Conservation (phyloP, 2,797 vertebrate genomes). For the Lepilemur septentrionalis region DNA sequence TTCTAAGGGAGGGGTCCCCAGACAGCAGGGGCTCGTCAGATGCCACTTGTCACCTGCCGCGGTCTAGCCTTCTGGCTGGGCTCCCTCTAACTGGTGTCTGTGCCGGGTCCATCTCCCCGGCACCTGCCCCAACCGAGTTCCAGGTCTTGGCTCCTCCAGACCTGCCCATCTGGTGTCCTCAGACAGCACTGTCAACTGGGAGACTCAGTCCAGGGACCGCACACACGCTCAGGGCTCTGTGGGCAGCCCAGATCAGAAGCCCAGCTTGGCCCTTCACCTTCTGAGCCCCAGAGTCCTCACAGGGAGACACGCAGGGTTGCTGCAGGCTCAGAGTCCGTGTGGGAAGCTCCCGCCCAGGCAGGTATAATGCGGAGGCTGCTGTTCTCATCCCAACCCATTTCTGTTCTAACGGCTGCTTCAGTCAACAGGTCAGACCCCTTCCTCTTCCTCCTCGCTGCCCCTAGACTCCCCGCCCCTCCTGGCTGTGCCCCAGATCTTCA, state of each 20-base stretch:
- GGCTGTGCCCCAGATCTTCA: not conserved
- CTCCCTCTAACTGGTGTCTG: not conserved
- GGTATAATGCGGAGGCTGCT: not conserved
- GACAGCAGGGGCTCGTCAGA: not conserved
- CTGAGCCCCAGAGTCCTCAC: not conserved
- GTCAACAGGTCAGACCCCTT: not conserved
- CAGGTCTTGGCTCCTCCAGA: not conserved
- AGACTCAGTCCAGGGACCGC: not conserved
- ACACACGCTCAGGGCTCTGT: not conserved
- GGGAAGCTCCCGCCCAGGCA: not conserved
- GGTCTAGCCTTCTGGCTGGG: constrained; percentile 24
- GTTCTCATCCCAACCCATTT: not conserved
- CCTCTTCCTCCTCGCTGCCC: not conserved
- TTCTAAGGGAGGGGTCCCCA: not conserved
- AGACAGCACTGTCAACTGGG: not conserved
- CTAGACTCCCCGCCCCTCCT: not conserved
- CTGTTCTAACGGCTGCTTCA: not conserved
- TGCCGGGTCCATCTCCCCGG: not conserved
- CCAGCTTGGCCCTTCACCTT: not conserved
- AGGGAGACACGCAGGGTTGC: accelerated
- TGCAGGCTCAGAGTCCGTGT: not conserved
- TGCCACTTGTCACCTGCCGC: constrained; percentile 60
- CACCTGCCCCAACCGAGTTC: not conserved
- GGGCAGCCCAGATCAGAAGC: not conserved
- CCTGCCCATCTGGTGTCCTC: constrained; percentile 46